These are phyloP conservation scores for Geotrupes spiniger DNA, from an alignment of 2,888 invertebrate genomes.

Conservation along the genomic window DNA sequence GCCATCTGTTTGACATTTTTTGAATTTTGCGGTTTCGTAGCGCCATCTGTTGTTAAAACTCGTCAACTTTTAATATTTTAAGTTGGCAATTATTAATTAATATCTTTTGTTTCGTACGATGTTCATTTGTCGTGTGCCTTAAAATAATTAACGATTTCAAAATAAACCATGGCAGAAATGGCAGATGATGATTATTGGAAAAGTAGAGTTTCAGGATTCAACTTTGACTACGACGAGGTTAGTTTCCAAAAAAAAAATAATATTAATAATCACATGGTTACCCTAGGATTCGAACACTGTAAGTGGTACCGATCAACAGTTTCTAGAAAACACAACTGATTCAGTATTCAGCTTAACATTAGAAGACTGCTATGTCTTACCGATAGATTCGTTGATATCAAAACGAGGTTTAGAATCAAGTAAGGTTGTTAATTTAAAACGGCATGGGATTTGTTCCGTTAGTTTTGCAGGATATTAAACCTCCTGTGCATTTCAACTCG, in stretches of 20 bases:
- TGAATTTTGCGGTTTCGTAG: too few relatives aligned
- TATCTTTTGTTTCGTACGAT: too few relatives aligned
- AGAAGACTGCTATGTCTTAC: constrained; percentile 36
- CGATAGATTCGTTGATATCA: constrained; percentile 42
- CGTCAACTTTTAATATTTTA: too few relatives aligned
- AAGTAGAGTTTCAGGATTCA: constrained; percentile 69
- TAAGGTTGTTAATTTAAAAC: constrained; percentile 9
- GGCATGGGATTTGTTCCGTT: constrained; percentile 17
- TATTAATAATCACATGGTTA: neutral
- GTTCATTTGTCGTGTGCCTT: too few relatives aligned
- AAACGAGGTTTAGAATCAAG: constrained; percentile 37
- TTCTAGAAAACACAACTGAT: constrained; percentile 20
- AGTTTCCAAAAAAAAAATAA: neutral
- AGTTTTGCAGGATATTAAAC: constrained; percentile 52
- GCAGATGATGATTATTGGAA: constrained; percentile 74
- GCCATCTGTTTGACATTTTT: too few relatives aligned
- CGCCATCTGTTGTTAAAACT: too few relatives aligned
- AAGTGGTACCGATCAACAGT: neutral
- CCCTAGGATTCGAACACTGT: neutral
- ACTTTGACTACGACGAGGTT: constrained; percentile 74
- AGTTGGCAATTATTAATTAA: too few relatives aligned
- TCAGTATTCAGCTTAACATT: constrained; percentile 32
- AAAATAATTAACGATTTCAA: too few relatives aligned
- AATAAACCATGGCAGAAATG: constrained; percentile 4
- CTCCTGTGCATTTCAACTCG: constrained; percentile 33